These are phyloP conservation scores for Oreotrochilus melanogaster DNA, from an alignment of 2,113 vertebrate genomes.

Conservation along the genomic window DNA sequence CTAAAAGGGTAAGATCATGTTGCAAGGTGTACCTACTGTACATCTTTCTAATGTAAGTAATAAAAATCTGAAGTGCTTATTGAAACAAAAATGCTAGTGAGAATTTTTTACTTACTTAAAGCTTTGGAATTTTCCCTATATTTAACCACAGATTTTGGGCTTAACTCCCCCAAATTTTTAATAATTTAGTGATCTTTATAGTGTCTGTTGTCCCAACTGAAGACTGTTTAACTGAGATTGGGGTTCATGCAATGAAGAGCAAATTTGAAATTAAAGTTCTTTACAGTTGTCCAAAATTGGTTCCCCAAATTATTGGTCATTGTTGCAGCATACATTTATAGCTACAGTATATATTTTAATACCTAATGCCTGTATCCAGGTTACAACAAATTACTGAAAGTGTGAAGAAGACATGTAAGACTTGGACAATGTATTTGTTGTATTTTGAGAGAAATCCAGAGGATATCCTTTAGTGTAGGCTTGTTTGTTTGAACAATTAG, in stretches of 20 bases:
- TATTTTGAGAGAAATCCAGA: neutral
- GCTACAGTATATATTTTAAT: neutral
- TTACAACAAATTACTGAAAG: neutral
- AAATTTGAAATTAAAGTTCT: neutral
- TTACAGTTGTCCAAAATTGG: neutral
- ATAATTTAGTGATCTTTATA: neutral
- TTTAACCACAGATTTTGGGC: neutral
- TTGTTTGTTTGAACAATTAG: neutral
- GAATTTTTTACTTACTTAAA: neutral
- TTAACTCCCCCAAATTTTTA: neutral
- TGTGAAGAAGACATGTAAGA: neutral
- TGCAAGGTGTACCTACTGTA: neutral
- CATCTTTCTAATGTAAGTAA: neutral
- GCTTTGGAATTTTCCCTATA: neutral
- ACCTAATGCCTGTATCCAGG: neutral
- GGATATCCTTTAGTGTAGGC: neutral
- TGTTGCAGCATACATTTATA: neutral
- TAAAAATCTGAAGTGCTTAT: neutral
- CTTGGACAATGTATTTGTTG: neutral
- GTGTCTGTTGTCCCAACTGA: neutral
- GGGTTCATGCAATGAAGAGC: neutral
- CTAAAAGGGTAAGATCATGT: neutral
- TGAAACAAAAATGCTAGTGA: constrained; percentile 3
- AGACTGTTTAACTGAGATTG: neutral
- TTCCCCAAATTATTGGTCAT: neutral